These are phyloP conservation scores for Mionectes macconnelli DNA, from an alignment of 2,113 vertebrate genomes.

Conservation along the genomic window DNA sequence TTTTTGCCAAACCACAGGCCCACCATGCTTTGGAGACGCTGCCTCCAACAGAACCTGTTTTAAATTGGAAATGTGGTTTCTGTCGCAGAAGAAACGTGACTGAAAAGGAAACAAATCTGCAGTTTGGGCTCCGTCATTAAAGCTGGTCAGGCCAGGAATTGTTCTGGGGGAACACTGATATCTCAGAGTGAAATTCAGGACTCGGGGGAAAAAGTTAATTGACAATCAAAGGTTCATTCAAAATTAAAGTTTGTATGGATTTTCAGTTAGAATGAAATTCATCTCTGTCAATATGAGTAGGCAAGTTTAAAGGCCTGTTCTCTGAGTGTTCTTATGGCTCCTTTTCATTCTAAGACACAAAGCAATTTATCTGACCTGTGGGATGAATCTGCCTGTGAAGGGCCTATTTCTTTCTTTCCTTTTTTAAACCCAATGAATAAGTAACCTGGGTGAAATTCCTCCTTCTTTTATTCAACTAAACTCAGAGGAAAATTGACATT, in stretches of 20 bases:
- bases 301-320: background rate
- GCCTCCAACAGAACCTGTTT: background rate
- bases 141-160: background rate
- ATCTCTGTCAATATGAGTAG: background rate
- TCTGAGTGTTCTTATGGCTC: background rate
- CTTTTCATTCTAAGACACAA: background rate
- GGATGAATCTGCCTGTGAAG: background rate
- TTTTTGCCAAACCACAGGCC: background rate
- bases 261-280: background rate
- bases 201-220: background rate
- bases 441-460: background rate
- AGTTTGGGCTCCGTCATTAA: rapidly evolving
- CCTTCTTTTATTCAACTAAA: background rate
- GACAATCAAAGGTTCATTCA: background rate
- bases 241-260: constrained; percentile 2
- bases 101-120: background rate
- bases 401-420: background rate
- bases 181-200: background rate
- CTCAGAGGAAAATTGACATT: background rate
- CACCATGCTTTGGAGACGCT: background rate
- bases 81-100: background rate
- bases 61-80: background rate
- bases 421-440: background rate
- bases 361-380: constrained; percentile 11
- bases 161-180: rapidly evolving